A percentile compares a stretch with the other conserved stretches of the same genome.
Conservation (phyloP, 2,888 invertebrate genomes). For the Troides oblongomaculatus region DNA sequence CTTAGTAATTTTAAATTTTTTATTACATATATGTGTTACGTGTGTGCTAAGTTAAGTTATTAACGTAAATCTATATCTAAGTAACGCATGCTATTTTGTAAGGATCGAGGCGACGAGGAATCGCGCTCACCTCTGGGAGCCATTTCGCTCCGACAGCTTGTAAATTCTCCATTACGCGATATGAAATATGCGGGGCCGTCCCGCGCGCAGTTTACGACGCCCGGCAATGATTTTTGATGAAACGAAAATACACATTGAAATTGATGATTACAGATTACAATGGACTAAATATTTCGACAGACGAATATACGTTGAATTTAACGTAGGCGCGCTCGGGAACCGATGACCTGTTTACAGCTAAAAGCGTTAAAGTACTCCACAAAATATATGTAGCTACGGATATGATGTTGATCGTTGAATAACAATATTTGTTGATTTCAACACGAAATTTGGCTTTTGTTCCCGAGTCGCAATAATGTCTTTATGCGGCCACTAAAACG, state of each 20-base stretch:
- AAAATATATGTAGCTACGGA: conserved; percentile 57
- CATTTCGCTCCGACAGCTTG: conserved; percentile 78
- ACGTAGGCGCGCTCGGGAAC: conserved; percentile 44
- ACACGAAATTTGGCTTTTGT: conserved; percentile 72
- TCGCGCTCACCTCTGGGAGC: conserved; percentile 72
- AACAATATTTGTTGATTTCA: conserved; percentile 70
- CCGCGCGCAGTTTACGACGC: conserved; percentile 59
- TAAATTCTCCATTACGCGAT: conserved; percentile 80
- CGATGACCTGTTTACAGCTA: conserved; percentile 50
- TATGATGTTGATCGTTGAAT: conserved; percentile 54
- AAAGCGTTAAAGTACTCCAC: conserved; percentile 42
- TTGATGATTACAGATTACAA: conserved; percentile 26
- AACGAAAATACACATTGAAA: conserved; percentile 21
- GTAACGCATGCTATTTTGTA: conserved; percentile 44
- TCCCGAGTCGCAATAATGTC: conserved; percentile 62
- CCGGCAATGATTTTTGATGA: conserved; percentile 32
- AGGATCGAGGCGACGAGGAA: conserved; percentile 45
- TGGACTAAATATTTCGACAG: conserved; percentile 27
- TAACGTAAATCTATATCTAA: conserved; percentile 30
- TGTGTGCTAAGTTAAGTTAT: background rate
- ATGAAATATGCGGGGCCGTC: conserved; percentile 74
- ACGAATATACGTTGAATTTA: conserved; percentile 36
- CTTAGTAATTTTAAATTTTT: background rate
- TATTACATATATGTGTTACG: background rate
- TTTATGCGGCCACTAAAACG: conserved; percentile 70